A percentile compares a stretch with the other conserved stretches of the same genome.
These are phyloP conservation scores for Tricholaema leucomelas DNA, from an alignment of 2,113 vertebrate species.

Conservation along the genomic window DNA sequence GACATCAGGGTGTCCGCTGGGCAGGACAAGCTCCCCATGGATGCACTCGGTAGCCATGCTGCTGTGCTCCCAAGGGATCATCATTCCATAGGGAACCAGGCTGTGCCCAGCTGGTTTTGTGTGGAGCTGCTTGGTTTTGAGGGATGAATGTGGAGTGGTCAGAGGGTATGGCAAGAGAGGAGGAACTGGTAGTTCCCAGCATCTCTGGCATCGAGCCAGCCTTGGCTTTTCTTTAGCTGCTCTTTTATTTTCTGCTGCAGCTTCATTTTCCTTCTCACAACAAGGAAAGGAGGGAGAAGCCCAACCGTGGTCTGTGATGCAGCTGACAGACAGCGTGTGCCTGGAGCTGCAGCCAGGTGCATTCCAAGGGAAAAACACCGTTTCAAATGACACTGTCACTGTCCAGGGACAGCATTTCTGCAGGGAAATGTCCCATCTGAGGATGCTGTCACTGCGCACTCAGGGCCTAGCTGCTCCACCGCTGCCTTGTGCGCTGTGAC, in stretches of 20 bases:
- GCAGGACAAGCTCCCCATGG: neutral
- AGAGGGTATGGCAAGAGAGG: neutral
- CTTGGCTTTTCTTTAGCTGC: neutral
- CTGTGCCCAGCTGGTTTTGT: fast-evolving
- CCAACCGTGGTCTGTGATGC: neutral
- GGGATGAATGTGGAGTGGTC: neutral
- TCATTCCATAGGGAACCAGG: neutral
- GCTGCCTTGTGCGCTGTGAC: neutral
- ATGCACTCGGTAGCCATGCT: fast-evolving
- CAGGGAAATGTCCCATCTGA: neutral
- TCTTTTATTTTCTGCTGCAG: neutral
- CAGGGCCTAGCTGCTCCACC: neutral
- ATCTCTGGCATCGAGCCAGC: neutral
- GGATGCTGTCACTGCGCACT: fast-evolving
- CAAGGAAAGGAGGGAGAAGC: neutral
- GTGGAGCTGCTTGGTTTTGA: neutral
- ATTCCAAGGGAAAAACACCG: neutral
- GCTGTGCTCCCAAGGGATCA: neutral
- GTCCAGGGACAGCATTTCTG: neutral
- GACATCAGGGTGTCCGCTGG: fast-evolving
- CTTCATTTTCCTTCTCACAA: neutral
- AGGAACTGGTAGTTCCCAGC: neutral
- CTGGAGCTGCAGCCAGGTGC: neutral
- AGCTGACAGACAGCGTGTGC: neutral
- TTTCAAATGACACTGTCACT: neutral